A percentile compares a stretch with the other conserved stretches of the same genome.
phyloP scores from a whole-genome alignment of 2,888 invertebrate species.

The Sminthurides aquaticus region DNA sequence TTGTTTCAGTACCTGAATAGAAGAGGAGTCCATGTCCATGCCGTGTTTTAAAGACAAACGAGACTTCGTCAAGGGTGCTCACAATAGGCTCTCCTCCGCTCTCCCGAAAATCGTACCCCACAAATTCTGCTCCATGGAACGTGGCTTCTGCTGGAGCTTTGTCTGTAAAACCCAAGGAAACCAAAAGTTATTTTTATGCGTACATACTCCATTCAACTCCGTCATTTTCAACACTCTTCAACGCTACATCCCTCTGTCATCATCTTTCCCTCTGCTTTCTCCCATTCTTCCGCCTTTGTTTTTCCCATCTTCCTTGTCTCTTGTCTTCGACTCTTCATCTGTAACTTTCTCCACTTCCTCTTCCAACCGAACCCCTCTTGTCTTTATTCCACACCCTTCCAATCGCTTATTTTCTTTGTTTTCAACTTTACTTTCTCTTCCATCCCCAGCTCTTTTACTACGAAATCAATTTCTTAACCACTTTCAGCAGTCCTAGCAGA shows the following conservation, averaged over 20 bases:
- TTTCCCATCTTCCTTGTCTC: too few species aligned
- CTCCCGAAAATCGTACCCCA: conserved; percentile 81
- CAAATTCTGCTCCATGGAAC: conserved; percentile 82
- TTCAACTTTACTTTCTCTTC: too few species aligned
- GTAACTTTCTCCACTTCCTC: too few species aligned
- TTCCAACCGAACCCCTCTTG: too few species aligned
- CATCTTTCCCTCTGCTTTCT: neutral
- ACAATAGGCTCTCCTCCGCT: conserved; percentile 77
- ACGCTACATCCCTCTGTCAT: neutral
- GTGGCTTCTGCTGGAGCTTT: conserved; percentile 89
- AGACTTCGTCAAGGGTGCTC: conserved; percentile 82
- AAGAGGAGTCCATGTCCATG: conserved; percentile 85
- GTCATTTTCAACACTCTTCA: neutral
- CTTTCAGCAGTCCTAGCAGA: too few species aligned
- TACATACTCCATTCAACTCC: neutral
- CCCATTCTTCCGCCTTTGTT: neutral
- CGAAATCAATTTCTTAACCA: too few species aligned
- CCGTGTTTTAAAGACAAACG: conserved; percentile 83
- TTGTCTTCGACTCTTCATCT: too few species aligned
- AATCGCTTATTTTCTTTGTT: too few species aligned
- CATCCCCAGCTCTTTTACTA: too few species aligned
- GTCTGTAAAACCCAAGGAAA: conserved; percentile 71
- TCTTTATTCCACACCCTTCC: too few species aligned
- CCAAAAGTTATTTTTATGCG: too few species aligned
- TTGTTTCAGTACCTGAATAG: conserved; percentile 65